A percentile compares a stretch with the other conserved stretches of the same genome.
These are phyloP conservation scores for Oryzaephilus surinamensis DNA, from an alignment of 1,140 invertebrate species.

Conservation along the genomic window DNA sequence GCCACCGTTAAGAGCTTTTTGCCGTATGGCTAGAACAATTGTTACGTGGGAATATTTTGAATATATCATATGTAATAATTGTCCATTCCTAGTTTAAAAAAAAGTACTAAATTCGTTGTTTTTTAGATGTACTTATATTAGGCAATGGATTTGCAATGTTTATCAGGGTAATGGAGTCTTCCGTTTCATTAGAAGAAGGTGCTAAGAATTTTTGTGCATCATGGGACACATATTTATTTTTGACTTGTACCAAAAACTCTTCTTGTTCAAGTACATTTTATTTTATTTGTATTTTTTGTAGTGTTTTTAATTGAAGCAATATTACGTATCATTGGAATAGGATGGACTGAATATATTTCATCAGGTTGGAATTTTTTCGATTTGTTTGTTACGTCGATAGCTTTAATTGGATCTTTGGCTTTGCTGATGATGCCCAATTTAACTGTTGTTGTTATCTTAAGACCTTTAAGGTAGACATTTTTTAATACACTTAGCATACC, in stretches of 20 bases:
- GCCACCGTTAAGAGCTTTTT: conserved; percentile 50
- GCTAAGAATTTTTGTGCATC: conserved; percentile 53
- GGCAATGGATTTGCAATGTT: conserved; percentile 61
- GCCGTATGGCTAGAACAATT: conserved; percentile 47
- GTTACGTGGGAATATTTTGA: conserved; percentile 64
- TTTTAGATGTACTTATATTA: conserved; percentile 51
- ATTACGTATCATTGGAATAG: conserved; percentile 63
- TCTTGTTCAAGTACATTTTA: background rate
- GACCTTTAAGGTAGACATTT: conserved; percentile 51
- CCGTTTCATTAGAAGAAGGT: conserved; percentile 43
- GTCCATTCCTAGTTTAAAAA: background rate
- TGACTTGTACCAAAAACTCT: conserved; percentile 53
- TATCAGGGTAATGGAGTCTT: conserved; percentile 41
- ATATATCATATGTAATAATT: conserved; percentile 56
- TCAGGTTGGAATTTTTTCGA: conserved; percentile 86
- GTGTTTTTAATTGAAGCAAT: conserved; percentile 68
- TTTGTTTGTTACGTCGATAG: conserved; percentile 58
- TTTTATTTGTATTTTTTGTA: conserved; percentile 31
- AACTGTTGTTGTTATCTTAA: conserved; percentile 63
- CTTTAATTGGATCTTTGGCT: conserved; percentile 53
- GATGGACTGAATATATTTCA: conserved; percentile 58
- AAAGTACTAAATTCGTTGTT: background rate
- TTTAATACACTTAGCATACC: too few relatives aligned
- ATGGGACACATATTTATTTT: conserved; percentile 66
- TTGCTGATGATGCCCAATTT: conserved; percentile 55